phyloP scores from a whole-genome alignment of 37 sponge, comb jelly and placozoan genomes.

The Petrosia ficiformis region DNA sequence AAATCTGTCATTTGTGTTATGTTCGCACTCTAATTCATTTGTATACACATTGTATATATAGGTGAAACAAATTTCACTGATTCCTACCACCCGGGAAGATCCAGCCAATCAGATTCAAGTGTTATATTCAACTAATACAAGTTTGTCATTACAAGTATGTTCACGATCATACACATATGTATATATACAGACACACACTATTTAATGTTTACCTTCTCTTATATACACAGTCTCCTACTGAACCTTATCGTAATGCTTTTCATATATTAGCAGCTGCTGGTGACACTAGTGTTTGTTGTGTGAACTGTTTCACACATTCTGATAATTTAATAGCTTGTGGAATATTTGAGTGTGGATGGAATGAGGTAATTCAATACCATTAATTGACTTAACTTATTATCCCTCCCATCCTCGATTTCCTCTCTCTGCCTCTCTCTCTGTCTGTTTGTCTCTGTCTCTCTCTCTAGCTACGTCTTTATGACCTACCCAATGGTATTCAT shows the following conservation, averaged over 20 bases:
- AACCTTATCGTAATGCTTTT: conserved; percentile 10
- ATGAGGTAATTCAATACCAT: neutral
- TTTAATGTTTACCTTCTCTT: no score
- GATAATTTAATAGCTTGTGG: conserved; percentile 38
- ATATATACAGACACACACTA: no score
- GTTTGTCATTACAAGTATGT: conserved; percentile 27
- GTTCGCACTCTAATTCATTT: no score
- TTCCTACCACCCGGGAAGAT: no score
- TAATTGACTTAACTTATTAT: neutral
- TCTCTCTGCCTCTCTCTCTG: no score
- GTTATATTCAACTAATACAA: conserved; percentile 50
- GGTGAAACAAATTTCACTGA: no score
- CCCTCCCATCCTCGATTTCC: neutral
- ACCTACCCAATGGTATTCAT: conserved; percentile 20
- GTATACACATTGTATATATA: no score
- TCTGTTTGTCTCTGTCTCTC: no score
- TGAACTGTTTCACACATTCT: conserved; percentile 40
- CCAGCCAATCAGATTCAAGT: neutral
- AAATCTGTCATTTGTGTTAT: no score
- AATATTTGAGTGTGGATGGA: conserved; percentile 38
- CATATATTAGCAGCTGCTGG: conserved; percentile 34
- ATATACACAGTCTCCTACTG: no score
- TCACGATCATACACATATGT: no score
- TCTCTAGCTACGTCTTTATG: conserved; percentile 49
- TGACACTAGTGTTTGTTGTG: neutral